Base-by-base conservation (phyloP, 2,888 invertebrate species). In the Eupithecia vulgata region DNA sequence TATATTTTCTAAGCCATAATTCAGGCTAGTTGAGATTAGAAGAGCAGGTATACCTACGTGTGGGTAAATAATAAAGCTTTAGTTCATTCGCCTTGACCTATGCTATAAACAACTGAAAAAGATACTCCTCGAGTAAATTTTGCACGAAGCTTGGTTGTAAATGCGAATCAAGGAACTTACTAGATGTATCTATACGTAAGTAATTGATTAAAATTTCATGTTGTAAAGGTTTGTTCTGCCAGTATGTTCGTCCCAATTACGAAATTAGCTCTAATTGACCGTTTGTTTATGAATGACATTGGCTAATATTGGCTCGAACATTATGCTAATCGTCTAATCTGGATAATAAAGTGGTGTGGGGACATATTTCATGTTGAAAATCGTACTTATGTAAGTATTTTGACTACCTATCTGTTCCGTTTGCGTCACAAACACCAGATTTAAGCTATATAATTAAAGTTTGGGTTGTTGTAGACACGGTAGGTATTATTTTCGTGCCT, bases 1-100 rank as follows among this genome's bases (percentile, higher is more conserved):
- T 88, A 92, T 92, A 91, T 92, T 92, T 92, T 91, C 91, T 90
- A 86, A 89, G 89, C 90, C 90, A 92, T 92, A 92, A 93, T 92
- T 92, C 92, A 92, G 86, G 87, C 86, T 90, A 91, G 89, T 92
- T 90, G 90, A 92, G 92, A 93, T 92, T 90, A 91, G 88, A 89
- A 87, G 85, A 59, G 62, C 87, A 87, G 88, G 85, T 84, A 83
- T 62, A 42, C 13, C 17, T 67, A 61, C 48, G 57, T 34, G 15
- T 5, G 45, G 37, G 21, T 67, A 42, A 25, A 52, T 21, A 42
- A 62, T 65, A n/a, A 61, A 73, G 59, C 37, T 66, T 34, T 45
- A 7, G 21, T 65, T 25, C 40, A 65, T 37, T 21, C 34, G 12
- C 37, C 37, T 37, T 64, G 37, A 64, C n/a, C n/a, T 35, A 35